phyloP scores from a whole-genome alignment of 2,797 vertebrate genomes.

The Sebastiscus tertius region DNA sequence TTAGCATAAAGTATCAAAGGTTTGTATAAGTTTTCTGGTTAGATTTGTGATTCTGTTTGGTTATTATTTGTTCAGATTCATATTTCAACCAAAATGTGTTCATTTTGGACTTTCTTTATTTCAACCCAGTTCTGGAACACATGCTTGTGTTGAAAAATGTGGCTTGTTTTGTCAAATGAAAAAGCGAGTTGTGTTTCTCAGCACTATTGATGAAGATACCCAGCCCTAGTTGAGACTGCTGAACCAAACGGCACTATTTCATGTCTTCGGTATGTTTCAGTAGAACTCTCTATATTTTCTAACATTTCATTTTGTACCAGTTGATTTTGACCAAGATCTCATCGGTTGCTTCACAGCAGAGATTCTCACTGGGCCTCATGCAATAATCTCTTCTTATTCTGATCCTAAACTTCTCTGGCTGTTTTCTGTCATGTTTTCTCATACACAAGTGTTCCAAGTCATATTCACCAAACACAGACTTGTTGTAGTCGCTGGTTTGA shows the following conservation, averaged over 20 bases:
- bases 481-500: neutral
- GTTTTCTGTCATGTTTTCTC: neutral
- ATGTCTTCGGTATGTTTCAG: neutral
- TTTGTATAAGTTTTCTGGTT: neutral
- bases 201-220: neutral
- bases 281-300: neutral
- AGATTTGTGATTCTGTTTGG: neutral
- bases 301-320: neutral
- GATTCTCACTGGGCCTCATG: neutral
- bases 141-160: neutral
- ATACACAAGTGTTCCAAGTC: neutral
- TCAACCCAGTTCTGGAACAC: neutral
- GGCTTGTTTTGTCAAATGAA: neutral
- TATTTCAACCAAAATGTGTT: neutral
- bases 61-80: neutral
- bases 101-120: neutral
- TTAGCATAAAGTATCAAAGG: neutral
- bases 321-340: neutral
- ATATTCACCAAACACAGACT: neutral
- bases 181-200: neutral
- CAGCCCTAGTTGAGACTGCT: neutral
- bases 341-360: neutral
- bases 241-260: slow-evolving; percentile 10
- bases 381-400: neutral
- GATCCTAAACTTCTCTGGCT: neutral